These are phyloP conservation scores for Aulostomus chinensis DNA, from an alignment of 2,797 vertebrate genomes.

Conservation along the genomic window DNA sequence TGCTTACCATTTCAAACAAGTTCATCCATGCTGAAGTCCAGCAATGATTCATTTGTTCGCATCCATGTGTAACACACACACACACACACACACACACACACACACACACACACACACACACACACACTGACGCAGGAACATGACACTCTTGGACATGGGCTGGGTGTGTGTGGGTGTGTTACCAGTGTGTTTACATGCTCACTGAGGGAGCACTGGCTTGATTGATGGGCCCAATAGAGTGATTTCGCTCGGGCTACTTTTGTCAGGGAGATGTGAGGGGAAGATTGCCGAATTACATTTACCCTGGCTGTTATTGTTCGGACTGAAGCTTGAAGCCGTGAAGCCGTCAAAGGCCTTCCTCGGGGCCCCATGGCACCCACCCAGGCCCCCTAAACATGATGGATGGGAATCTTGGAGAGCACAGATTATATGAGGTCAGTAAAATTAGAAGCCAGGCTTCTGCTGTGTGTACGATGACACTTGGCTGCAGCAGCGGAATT, in stretches of 20 bases:
- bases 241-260: conserved; percentile 27
- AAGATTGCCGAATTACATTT: conserved; percentile 46
- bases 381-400: conserved; percentile 59
- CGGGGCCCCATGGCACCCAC: conserved; percentile 24
- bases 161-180: conserved; percentile 5
- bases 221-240: conserved; percentile 24
- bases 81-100: too few species aligned
- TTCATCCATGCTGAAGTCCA: conserved; percentile 24
- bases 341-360: conserved; percentile 28
- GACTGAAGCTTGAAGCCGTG: conserved; percentile 31
- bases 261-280: conserved; percentile 18
- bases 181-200: conserved; percentile 6
- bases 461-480: conserved; percentile 36
- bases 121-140: conserved; percentile 24
- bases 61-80: conserved; percentile 18
- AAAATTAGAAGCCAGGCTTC: conserved; percentile 7
- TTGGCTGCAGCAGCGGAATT: conserved; percentile 44
- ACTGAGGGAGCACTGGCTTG: neutral
- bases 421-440: conserved; percentile 39
- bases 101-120: too few species aligned
- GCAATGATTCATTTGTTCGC: conserved; percentile 19
- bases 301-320: conserved; percentile 40
- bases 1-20: conserved; percentile 8
- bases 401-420: conserved; percentile 49
- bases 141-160: neutral